A percentile compares a stretch with the other conserved stretches of the same genome.
Conservation (phyloP, 2,113 vertebrate species). For the Cephalopholis sonnerati region DNA sequence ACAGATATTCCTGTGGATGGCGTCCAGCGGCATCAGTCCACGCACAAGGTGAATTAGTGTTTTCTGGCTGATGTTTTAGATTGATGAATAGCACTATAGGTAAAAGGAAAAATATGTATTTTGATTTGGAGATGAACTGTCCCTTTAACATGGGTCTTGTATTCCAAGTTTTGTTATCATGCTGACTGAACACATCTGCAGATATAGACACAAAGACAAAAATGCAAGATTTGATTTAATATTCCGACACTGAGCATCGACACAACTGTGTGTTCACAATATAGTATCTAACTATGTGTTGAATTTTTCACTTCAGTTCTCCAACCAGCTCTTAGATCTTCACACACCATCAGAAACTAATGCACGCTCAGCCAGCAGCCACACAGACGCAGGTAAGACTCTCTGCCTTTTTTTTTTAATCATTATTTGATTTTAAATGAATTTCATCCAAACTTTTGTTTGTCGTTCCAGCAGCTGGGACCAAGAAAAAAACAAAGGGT, state of each 20-base stretch:
- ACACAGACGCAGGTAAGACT: slow-evolving; percentile 16
- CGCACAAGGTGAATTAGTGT: slow-evolving; percentile 2
- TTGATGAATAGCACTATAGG: too few species aligned
- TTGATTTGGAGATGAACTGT: too few species aligned
- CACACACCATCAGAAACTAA: not conserved
- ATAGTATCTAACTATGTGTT: not conserved
- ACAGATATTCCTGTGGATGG: not conserved
- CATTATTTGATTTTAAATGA: not conserved
- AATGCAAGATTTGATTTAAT: not conserved
- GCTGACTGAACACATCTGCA: too few species aligned
- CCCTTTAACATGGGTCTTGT: too few species aligned
- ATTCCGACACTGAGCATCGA: not conserved
- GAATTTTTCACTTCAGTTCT: not conserved
- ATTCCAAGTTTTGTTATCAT: too few species aligned
- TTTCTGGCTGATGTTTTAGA: not conserved
- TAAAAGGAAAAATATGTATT: too few species aligned
- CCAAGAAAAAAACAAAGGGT: not conserved
- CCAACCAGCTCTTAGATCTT: slow-evolving; percentile 11
- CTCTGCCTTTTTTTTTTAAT: not conserved
- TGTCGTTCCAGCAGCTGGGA: not conserved
- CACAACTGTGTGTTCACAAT: not conserved
- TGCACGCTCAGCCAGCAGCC: not conserved
- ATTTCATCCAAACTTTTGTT: not conserved
- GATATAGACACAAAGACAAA: not conserved
- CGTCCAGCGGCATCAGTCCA: not conserved